Percentiles rank a stretch among this genome's conserved stretches.
phyloP scores from a whole-genome alignment of 2,797 vertebrate species.

The Mormyrus hasselquistii region DNA sequence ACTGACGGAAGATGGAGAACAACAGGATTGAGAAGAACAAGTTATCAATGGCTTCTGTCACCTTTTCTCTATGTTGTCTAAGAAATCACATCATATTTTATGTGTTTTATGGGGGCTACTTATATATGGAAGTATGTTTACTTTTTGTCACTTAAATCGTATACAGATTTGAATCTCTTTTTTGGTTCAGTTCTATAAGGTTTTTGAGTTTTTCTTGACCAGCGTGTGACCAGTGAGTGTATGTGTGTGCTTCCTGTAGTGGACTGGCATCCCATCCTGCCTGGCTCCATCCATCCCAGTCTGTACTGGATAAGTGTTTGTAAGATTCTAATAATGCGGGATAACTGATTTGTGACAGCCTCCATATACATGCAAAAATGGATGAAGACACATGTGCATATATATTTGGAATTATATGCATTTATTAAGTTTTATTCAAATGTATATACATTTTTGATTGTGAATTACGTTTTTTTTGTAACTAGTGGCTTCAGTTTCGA shows the following conservation, averaged over 20 bases:
- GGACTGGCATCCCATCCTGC: background rate
- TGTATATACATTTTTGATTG: background rate
- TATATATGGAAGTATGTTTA: background rate
- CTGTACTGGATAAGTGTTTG: background rate
- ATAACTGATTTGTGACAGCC: background rate
- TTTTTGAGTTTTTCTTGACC: background rate
- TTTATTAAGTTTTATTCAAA: background rate
- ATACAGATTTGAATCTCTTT: background rate
- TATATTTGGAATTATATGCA: background rate
- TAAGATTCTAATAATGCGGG: background rate
- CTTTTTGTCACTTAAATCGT: background rate
- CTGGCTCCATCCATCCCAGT: background rate
- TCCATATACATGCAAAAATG: background rate
- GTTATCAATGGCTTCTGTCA: background rate
- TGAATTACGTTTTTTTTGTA: background rate
- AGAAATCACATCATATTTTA: background rate
- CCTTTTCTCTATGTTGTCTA: background rate
- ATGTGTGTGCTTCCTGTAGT: background rate
- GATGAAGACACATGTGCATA: background rate
- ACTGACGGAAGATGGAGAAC: background rate
- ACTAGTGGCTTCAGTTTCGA: background rate
- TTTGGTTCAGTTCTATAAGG: background rate
- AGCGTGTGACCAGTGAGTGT: background rate
- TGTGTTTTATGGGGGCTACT: background rate
- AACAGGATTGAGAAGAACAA: background rate